phyloP scores from a whole-genome alignment of 2,113 vertebrate genomes.

The Illadopsis cleaveri region DNA sequence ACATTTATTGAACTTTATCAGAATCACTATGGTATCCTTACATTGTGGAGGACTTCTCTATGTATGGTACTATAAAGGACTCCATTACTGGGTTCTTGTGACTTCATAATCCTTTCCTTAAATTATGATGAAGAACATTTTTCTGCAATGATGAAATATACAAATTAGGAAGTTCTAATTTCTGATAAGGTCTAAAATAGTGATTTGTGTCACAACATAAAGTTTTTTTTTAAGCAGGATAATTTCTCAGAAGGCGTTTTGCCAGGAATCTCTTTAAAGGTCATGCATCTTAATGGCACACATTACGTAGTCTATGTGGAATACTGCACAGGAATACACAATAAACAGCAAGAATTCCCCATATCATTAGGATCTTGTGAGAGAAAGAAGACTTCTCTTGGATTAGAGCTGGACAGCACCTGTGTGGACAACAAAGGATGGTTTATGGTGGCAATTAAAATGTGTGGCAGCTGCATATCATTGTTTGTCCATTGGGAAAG shows the following conservation, averaged over 20 bases:
- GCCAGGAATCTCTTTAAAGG: not conserved
- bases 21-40: not conserved
- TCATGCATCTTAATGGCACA: not conserved
- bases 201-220: not conserved
- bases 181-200: not conserved
- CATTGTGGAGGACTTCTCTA: not conserved
- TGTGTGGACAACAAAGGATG: not conserved
- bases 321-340: not conserved
- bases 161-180: not conserved
- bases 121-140: not conserved
- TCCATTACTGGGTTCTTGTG: not conserved
- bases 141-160: not conserved
- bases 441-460: conserved; percentile 1
- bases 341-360: not conserved
- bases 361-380: not conserved
- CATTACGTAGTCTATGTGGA: not conserved
- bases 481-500: not conserved
- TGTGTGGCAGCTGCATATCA: not conserved
- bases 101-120: not conserved
- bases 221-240: not conserved
- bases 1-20: not conserved
- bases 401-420: not conserved
- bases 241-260: not conserved
- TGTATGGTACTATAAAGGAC: not conserved
- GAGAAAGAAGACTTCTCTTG: not conserved